These are phyloP conservation scores for Prorops nasuta DNA, from an alignment of 1,140 invertebrate genomes.

Conservation along the genomic window DNA sequence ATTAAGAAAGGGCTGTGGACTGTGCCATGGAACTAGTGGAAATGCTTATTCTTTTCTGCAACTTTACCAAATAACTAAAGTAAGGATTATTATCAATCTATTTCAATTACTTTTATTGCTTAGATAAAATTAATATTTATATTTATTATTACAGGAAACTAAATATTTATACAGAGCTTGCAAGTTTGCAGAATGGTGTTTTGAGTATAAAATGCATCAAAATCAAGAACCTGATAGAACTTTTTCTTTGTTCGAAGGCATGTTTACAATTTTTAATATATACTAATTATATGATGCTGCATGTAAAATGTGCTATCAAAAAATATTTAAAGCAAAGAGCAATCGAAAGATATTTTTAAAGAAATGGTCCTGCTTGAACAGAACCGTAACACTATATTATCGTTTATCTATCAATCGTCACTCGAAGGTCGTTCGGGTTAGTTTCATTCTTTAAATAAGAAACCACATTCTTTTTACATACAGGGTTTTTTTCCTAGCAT, in stretches of 20 bases:
- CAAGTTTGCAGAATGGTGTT: slow-evolving; percentile 84
- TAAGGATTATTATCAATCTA: slow-evolving; percentile 37
- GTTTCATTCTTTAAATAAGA: too few relatives aligned
- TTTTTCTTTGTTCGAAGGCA: slow-evolving; percentile 85
- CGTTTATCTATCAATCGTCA: too few relatives aligned
- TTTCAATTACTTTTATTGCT: slow-evolving; percentile 7
- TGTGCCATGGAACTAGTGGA: slow-evolving; percentile 90
- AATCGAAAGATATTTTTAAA: too few relatives aligned
- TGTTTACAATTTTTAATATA: too few relatives aligned
- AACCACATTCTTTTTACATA: too few relatives aligned
- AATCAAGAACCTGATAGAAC: slow-evolving; percentile 73
- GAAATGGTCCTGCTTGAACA: too few relatives aligned
- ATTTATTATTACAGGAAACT: slow-evolving; percentile 57
- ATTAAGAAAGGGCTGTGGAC: slow-evolving; percentile 84
- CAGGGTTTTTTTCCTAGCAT: too few relatives aligned
- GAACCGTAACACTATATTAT: too few relatives aligned
- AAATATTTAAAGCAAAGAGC: too few relatives aligned
- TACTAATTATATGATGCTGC: too few relatives aligned
- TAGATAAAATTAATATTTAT: not conserved
- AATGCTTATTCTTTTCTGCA: slow-evolving; percentile 87
- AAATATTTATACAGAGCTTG: slow-evolving; percentile 75
- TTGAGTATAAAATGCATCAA: slow-evolving; percentile 68
- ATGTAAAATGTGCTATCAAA: too few relatives aligned
- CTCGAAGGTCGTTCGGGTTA: too few relatives aligned
- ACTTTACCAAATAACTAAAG: slow-evolving; percentile 77